Base-by-base conservation (phyloP, 2,113 vertebrate genomes). In the Pseudopipra pipra region DNA sequence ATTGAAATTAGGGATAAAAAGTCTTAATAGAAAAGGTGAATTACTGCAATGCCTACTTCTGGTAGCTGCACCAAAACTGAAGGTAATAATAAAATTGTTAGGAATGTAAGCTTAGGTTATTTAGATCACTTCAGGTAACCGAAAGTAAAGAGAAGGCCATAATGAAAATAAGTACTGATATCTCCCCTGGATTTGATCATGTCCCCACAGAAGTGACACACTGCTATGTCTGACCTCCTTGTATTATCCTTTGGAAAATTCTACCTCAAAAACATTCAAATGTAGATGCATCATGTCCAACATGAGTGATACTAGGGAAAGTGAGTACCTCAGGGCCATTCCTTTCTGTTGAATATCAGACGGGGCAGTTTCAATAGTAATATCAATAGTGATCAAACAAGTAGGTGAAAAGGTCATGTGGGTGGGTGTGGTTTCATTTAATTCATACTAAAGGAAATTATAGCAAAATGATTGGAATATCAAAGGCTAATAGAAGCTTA, bases 161-260 rank as follows among this genome's bases (percentile, higher is more conserved):
- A 59, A 6, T 75, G 33, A 78, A 74, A 91, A 73, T 25, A 54
- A 61, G 8, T 35, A 63, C n/a, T 43, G 20, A 20, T 17, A 22
- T 62, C 12, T 85, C 9, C 33, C 6, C 14, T 18, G 63, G 18
- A 30, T 6, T 47, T 56, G 54, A 49, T 80, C n/a, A n/a, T 22
- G 31, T 37, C 8, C 17, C 6, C 1, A 1, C 18, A 54, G 17
- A 86, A 54, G 11, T 66, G 31, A 56, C 16, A 31, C 2, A 2
- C 18, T 47, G 12, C 0, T 0, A 9, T 52, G 13, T 35, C 70
- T 65, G 44, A 43, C 14, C 2, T 79, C 49, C 30, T 72, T 24
- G 1, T n/a, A 18, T 49, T 62, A 44, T 44, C 14, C 30, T 61
- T 66, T 43, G 25, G 51, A 86, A 92, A 77, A 84, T n/a, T 9